Percentiles rank a stretch among this genome's conserved stretches.
These are phyloP conservation scores for Somateria mollissima DNA, from an alignment of 2,797 vertebrate species.

Conservation along the genomic window DNA sequence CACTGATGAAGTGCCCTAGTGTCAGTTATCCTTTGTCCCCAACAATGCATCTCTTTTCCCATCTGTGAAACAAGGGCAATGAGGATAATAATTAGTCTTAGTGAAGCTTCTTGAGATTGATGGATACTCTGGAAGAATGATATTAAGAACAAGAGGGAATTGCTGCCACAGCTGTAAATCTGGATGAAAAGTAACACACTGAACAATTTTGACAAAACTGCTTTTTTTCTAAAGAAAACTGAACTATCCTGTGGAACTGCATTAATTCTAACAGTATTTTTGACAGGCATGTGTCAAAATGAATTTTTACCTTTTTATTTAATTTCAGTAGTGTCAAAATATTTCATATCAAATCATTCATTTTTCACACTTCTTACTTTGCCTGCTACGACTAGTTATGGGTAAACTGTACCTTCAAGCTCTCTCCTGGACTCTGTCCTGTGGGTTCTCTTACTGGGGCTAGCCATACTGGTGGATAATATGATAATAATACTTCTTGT, in stretches of 20 bases:
- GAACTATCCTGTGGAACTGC: background rate
- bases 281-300: background rate
- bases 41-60: background rate
- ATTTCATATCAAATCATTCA: background rate
- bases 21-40: background rate
- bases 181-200: background rate
- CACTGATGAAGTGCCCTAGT: fast-evolving
- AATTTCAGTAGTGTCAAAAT: background rate
- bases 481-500: background rate
- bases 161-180: background rate
- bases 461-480: background rate
- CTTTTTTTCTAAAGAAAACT: conserved; percentile 11
- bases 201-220: background rate
- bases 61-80: background rate
- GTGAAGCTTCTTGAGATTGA: background rate
- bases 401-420: background rate
- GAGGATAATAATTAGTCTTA: background rate
- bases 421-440: background rate
- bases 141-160: background rate
- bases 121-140: background rate
- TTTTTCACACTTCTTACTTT: background rate
- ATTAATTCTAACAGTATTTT: background rate
- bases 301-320: background rate
- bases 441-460: background rate
- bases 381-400: background rate